phyloP scores from a whole-genome alignment of 1,140 invertebrate species.

The Sitobion miscanthi region DNA sequence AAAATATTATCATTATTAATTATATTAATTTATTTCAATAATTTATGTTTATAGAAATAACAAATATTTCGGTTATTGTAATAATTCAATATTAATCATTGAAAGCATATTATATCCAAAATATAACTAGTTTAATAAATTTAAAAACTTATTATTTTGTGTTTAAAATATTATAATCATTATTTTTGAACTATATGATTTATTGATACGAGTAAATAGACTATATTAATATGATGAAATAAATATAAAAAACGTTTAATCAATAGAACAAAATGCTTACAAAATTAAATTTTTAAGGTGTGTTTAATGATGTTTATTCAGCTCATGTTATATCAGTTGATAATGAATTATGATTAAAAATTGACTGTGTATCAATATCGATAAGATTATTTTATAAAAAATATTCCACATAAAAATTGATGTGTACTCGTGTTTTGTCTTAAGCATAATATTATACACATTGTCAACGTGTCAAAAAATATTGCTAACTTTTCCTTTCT shows the following conservation, averaged over 20 bases:
- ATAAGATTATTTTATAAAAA: neutral
- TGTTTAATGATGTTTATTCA: neutral
- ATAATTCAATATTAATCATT: neutral
- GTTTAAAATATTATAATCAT: neutral
- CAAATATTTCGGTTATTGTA: neutral
- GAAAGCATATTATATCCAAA: neutral
- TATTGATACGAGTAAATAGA: neutral
- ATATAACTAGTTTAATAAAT: neutral
- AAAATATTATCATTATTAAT: neutral
- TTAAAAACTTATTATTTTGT: neutral
- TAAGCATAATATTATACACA: neutral
- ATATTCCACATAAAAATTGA: neutral
- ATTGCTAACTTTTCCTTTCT: neutral
- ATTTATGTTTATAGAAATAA: neutral
- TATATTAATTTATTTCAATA: neutral
- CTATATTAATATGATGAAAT: neutral
- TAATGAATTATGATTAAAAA: neutral
- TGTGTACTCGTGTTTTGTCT: neutral
- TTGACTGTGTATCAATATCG: neutral
- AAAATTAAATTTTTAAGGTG: neutral
- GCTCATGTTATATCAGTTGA: neutral
- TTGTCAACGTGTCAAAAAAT: neutral
- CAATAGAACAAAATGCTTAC: neutral
- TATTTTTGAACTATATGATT: neutral
- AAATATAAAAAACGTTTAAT: neutral